Base-by-base conservation (phyloP, 2,888 invertebrate genomes). In the Daptonema setosum region DNA sequence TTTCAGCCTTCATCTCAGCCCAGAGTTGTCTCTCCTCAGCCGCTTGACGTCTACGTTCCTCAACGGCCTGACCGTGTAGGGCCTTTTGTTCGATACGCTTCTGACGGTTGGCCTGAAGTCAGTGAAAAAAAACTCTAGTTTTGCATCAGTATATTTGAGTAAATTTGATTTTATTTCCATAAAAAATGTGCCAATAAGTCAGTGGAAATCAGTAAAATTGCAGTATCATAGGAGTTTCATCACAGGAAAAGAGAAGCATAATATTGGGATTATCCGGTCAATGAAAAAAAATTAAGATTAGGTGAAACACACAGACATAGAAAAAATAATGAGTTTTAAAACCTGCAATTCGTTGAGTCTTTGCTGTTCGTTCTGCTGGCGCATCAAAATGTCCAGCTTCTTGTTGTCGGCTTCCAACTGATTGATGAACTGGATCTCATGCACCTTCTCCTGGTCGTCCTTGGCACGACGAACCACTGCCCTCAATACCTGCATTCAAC, bases 351-450 rank as follows among this genome's bases (percentile, higher is more conserved):
- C 84, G 68, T 78, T 75, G 28, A 78, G 68, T 52, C 77, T 66
- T 17, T 74, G 74, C 62, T 77, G 76, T 45, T 73, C 73, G 60
- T 75, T 76, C 70, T 78, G 71, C 58, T 74, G 71, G 63, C 73
- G 72, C 55, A 84, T 83, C 67, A 88, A 76, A 66, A 91, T 83
- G 72, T 93, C 93, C 67, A 87, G 83, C 0, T 87, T 76, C 65
- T 88, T 83, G 71, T 93, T 90, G 73, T 90, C 87, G 0, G 88
- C 90, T 69, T 91, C 90, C 48, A 95, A 74, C 64, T 85, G 85
- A 71, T 91, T 95, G 58, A 95, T 95, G 71, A 95, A 95, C 20
- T 90, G 90, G 56, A 95, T 93, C 76, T 97, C 95, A 61, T 87
- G 84, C 2, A 88, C n/a, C 70, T 93, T 93, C 58, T 87, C 87